Evolutionary conservation across 2,888 invertebrate species (phyloP), one percentile per base, ranked within the genome.

Genomic region (Apomyelois bistriatella): DNA sequence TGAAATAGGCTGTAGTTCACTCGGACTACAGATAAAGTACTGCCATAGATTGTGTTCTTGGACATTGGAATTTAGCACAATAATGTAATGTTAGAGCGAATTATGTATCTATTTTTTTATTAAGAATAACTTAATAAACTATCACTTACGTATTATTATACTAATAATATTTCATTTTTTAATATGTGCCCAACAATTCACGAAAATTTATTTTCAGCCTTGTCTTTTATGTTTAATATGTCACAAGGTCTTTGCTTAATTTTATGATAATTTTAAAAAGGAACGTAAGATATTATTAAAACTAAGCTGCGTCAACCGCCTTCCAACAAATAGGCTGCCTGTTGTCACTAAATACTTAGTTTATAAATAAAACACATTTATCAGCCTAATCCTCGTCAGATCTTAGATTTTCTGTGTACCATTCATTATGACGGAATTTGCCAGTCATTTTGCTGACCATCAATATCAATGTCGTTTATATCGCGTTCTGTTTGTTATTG

Each of bases 1-100:
- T 32, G 46, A 46, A 46, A 32, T 46, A 46, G 46, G 46, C 46
- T 46, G 46, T 46, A 46, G 46, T 46, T 46, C 46, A 46, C 46
- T 46, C 15, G 46, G 46, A 46, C 32, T 32, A 46, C 46, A 46
- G 46, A 46, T 46, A 46, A 46, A 46, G 46, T 46, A 32, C 46
- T 46, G 46, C 46, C 46, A 46, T 46, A 46, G 46, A 46, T 46
- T 46, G 46, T 46, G 32, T 32, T 35, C 15, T 46, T 46, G 46
- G 46, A 46, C 46, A 15, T 46, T 13, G 46, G 46, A 46, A 46
- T 46, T 46, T 46, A 46, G 46, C 46, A 15, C 46, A 46, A 46
- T 32, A 46, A 46, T 46, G 22, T 32, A 46, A 46, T 46, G 46
- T 46, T 16, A 4, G 15, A 32, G 10, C 8, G 16, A 5, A 46